Evolutionary conservation across 2,113 vertebrate genomes (phyloP).

Genomic region (Himantopus leucocephalus): DNA sequence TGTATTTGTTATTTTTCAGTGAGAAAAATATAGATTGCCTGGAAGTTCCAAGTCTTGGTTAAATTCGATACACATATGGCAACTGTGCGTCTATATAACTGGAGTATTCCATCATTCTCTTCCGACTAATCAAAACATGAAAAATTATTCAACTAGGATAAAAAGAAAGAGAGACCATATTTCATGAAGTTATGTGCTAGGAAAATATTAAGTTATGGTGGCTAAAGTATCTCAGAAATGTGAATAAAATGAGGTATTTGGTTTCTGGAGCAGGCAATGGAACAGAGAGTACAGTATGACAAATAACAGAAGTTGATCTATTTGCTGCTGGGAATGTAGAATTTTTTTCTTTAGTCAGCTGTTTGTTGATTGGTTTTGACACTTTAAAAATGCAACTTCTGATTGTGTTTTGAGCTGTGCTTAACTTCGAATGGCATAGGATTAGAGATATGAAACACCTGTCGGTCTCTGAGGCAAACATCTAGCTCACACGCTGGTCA

Average conservation of each 20-base stretch:
- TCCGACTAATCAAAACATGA: background rate
- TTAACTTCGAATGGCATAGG: background rate
- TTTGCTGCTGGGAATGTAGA: background rate
- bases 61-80: background rate
- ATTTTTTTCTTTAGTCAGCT: background rate
- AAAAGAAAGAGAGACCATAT: background rate
- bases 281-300: background rate
- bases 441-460: background rate
- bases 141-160: background rate
- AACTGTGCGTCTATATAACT: background rate
- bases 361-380: background rate
- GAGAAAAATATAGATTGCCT: background rate
- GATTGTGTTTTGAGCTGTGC: background rate
- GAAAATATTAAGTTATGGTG: background rate
- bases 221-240: background rate
- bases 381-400: background rate
- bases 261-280: background rate
- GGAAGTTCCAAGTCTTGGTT: background rate
- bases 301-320: background rate
- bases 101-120: background rate
- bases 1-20: background rate
- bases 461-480: background rate
- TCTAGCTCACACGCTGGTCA: background rate
- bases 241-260: background rate
- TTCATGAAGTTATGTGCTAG: background rate